Conservation (phyloP, 2,797 vertebrate genomes). For the Phoebastria nigripes region DNA sequence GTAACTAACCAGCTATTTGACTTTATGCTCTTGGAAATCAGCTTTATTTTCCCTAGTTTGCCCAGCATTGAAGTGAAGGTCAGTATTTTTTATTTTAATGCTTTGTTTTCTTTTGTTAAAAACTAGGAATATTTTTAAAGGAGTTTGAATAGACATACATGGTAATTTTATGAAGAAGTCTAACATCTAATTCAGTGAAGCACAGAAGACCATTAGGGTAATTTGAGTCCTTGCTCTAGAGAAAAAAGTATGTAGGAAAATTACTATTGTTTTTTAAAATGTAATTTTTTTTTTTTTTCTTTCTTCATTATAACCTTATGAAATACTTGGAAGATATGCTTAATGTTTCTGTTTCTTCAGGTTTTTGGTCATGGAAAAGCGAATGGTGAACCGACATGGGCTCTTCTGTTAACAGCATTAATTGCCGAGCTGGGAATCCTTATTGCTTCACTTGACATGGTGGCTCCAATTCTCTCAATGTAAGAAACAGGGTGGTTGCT, state of each 20-base stretch:
- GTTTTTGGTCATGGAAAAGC: conserved; percentile 94
- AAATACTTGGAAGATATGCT: neutral
- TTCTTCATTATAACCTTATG: neutral
- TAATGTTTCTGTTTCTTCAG: conserved; percentile 66
- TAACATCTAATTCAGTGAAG: neutral
- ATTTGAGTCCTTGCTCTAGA: neutral
- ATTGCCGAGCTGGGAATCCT: conserved; percentile 97
- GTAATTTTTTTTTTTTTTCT: neutral
- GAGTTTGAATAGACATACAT: neutral
- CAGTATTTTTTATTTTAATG: neutral
- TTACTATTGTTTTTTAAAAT: neutral
- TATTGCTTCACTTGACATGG: conserved; percentile 97
- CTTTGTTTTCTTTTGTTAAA: neutral
- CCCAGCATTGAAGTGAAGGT: neutral
- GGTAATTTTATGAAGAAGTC: neutral
- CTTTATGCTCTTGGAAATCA: neutral
- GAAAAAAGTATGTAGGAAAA: neutral
- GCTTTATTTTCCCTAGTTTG: neutral
- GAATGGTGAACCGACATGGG: conserved; percentile 96
- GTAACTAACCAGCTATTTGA: neutral
- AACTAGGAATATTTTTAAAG: neutral
- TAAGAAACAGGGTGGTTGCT: conserved; percentile 68
- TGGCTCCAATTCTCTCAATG: conserved; percentile 99
- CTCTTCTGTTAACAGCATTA: conserved; percentile 90
- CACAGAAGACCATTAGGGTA: neutral